These are phyloP conservation scores for Muraenolepis orangiensis DNA, from an alignment of 2,797 vertebrate genomes.

Conservation along the genomic window DNA sequence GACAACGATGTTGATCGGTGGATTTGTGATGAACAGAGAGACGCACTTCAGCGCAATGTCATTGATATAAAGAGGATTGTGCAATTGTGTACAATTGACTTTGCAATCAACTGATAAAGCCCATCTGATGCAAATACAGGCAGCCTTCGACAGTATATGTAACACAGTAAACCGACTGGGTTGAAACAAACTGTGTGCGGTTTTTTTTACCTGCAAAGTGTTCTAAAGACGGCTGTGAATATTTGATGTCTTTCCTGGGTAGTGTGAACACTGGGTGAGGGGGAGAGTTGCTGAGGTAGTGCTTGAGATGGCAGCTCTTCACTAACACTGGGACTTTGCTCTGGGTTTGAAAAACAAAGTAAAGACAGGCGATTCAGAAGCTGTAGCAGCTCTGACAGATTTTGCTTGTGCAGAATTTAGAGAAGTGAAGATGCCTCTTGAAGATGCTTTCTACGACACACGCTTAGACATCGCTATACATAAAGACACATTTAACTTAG, in stretches of 20 bases:
- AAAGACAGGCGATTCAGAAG: neutral
- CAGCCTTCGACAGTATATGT: conserved; percentile 39
- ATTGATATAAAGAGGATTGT: neutral
- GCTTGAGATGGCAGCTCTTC: conserved; percentile 39
- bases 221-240: conserved; percentile 54
- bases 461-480: neutral
- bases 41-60: neutral
- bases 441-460: neutral
- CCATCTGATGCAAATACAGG: conserved; percentile 43
- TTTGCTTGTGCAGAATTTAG: neutral
- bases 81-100: neutral
- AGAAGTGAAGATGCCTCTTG: neutral
- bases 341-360: neutral
- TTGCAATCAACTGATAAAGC: conserved; percentile 42
- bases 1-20: neutral
- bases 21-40: neutral
- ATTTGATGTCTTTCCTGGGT: conserved; percentile 54
- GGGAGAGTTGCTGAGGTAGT: conserved; percentile 34
- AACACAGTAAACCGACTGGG: conserved; percentile 39
- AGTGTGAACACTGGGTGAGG: conserved; percentile 36
- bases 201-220: conserved; percentile 58
- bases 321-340: conserved; percentile 1
- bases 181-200: conserved; percentile 44
- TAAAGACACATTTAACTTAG: neutral
- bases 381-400: neutral